Percentiles rank a stretch among this genome's conserved stretches.
Conservation (phyloP, 2,888 invertebrate species). For the Meganola albula region DNA sequence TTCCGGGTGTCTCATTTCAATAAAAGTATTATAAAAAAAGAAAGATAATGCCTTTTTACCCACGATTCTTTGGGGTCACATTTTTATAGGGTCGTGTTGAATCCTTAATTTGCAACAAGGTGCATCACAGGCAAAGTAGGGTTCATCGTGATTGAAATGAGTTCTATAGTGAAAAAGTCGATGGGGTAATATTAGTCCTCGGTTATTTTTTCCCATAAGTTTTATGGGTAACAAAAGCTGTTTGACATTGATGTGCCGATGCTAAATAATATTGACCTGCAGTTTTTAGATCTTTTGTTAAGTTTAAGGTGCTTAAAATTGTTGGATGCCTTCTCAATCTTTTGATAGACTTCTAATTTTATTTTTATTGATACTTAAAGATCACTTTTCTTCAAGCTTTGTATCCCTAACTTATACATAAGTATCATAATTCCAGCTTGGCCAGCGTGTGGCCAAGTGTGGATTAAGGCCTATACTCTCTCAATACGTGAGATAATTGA, state of each 20-base stretch:
- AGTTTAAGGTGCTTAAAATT: too few relatives aligned
- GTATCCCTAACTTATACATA: too few relatives aligned
- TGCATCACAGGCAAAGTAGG: conserved; percentile 67
- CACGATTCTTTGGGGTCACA: conserved; percentile 72
- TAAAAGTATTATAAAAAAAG: conserved; percentile 65
- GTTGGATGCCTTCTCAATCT: too few relatives aligned
- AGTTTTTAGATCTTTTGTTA: conserved; percentile 34
- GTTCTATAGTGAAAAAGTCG: conserved; percentile 62
- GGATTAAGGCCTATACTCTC: too few relatives aligned
- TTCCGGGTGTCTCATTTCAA: conserved; percentile 77
- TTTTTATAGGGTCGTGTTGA: conserved; percentile 63
- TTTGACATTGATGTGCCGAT: too few relatives aligned
- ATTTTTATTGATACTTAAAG: too few relatives aligned
- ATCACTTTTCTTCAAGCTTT: too few relatives aligned
- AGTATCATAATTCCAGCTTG: too few relatives aligned
- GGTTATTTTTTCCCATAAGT: conserved; percentile 60
- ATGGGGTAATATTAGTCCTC: conserved; percentile 43
- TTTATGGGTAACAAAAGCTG: conserved; percentile 54
- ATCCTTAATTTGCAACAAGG: conserved; percentile 78
- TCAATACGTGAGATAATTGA: too few relatives aligned
- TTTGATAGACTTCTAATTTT: too few relatives aligned
- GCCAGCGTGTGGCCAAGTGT: too few relatives aligned
- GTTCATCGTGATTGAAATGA: conserved; percentile 67
- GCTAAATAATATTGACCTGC: conserved; percentile 42
- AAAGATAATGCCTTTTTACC: conserved; percentile 72